phyloP scores from a whole-genome alignment of 2,113 vertebrate species.

The Dromaius novaehollandiae region DNA sequence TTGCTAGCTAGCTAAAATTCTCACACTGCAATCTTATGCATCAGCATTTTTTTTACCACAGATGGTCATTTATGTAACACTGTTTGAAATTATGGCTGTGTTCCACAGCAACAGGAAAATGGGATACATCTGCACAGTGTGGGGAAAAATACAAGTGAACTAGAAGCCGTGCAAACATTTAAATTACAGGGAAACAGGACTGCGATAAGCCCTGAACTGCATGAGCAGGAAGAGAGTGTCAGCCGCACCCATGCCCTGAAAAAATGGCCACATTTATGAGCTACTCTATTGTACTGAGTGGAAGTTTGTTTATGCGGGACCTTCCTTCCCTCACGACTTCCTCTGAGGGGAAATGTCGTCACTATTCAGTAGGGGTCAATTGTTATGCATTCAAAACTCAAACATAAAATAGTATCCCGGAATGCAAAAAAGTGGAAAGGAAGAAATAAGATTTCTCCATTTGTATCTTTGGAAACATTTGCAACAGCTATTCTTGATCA shows the following conservation, averaged over 20 bases:
- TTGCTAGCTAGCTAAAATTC: conserved; percentile 40
- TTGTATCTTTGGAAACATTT: conserved; percentile 13
- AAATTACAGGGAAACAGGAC: conserved; percentile 61
- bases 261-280: conserved; percentile 67
- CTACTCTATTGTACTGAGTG: conserved; percentile 55
- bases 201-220: conserved; percentile 54
- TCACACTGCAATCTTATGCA: conserved; percentile 7
- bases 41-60: conserved; percentile 52
- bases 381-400: conserved; percentile 61
- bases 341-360: conserved; percentile 64
- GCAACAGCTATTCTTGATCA: neutral
- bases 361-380: conserved; percentile 58
- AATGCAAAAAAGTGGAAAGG: conserved; percentile 39
- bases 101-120: conserved; percentile 77
- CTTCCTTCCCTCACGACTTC: conserved; percentile 73
- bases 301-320: conserved; percentile 63
- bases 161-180: conserved; percentile 65
- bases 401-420: conserved; percentile 41
- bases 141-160: conserved; percentile 59
- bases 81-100: conserved; percentile 43
- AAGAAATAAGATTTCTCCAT: conserved; percentile 42
- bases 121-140: conserved; percentile 69
- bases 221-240: conserved; percentile 64
- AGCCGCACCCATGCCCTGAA: conserved; percentile 64
- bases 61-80: conserved; percentile 63